Base-by-base conservation (phyloP, 2,797 vertebrate genomes). In the Notoglanidium macrostoma region DNA sequence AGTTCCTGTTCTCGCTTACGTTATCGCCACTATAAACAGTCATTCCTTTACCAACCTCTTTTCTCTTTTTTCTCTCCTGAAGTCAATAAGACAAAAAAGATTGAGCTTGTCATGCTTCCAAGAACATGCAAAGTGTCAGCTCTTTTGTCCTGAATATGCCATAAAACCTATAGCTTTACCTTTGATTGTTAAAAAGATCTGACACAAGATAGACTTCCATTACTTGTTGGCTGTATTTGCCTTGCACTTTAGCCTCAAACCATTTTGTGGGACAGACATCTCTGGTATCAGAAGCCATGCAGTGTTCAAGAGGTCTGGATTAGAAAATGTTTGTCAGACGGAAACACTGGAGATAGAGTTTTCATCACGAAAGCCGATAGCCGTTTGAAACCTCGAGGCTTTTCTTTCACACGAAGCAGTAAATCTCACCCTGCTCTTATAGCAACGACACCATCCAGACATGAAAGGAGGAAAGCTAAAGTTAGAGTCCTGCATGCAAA, bases 391-490 rank as follows among this genome's bases (percentile, higher is more conserved):
- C 46, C 59, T 54, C 14, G 8, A 67, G 70, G 86, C 57, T 83
- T 51, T 35, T 65, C 46, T 87, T 87, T 65, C 67, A 44, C 40
- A 81, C 49, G 55, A 49, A n/a, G 81, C 65, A 68, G 80, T 84
- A 81, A 84, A 46, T 59, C 2, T 70, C 51, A 14, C 73, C 23
- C 63, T 54, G 72, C 32, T 54, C 51, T 85, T 49, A 59, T 5
- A 49, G 79, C 7, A 68, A 29, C 3, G 5, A 65, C 14, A 85
- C 46, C 77, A 1, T n/a, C 59, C 67, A 74, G 81, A 87, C 49
- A 65, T 67, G 46, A 68, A 68, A 84, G 85, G 68, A 84, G 73
- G 67, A 86, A 90, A 80, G 83, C 87, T 88, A 86, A 83, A 87
- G 85, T 83, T 88, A 86, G 86, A 85, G 54, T 78, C 32, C 40